Percentiles rank a stretch among this genome's conserved stretches.
These are phyloP conservation scores for Halcyon leucocephala DNA, from an alignment of 2,797 vertebrate species.

Conservation along the genomic window DNA sequence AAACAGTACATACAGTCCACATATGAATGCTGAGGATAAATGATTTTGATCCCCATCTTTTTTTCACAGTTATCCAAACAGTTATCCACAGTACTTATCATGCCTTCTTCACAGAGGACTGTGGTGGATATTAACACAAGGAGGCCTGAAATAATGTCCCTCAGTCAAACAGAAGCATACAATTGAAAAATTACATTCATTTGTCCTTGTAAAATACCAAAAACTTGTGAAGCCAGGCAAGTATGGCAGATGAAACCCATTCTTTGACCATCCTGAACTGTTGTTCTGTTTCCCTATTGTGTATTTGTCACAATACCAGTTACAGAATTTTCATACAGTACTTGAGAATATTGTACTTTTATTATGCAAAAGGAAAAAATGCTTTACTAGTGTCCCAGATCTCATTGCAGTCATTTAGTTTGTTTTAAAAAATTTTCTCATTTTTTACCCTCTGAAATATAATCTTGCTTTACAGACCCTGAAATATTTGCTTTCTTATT, in stretches of 20 bases:
- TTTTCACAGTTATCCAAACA: neutral
- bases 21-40: neutral
- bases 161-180: neutral
- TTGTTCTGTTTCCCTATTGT: neutral
- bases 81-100: neutral
- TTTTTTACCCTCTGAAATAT: neutral
- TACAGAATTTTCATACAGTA: neutral
- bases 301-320: neutral
- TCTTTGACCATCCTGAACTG: neutral
- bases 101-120: neutral
- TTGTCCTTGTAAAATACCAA: neutral
- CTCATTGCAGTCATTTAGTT: neutral
- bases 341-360: neutral
- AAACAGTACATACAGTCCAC: neutral
- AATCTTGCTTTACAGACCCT: neutral
- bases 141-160: neutral
- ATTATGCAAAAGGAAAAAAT: neutral
- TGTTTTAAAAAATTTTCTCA: neutral
- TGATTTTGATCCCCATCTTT: accelerated
- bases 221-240: neutral
- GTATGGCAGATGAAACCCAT: neutral
- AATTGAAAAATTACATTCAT: neutral
- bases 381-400: neutral
- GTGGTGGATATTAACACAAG: neutral
- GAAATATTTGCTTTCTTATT: neutral